Evolutionary conservation across 2,113 vertebrate genomes (phyloP).

Genomic region (Caranx ignobilis): DNA sequence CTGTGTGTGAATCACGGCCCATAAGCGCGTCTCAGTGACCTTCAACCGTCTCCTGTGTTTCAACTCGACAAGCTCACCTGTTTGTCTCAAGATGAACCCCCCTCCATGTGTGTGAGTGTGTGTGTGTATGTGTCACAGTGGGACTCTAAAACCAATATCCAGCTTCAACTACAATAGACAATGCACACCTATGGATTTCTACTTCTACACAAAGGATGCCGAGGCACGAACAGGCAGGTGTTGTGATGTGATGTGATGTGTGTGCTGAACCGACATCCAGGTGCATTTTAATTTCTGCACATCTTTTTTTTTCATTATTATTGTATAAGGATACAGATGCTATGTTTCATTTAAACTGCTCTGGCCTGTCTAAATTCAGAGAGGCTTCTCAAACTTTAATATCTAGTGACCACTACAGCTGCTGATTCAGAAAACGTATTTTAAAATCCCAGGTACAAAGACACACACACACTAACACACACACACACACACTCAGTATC

Average conservation of each 20-base stretch:
- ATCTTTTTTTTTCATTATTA: background rate
- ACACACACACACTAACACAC: slow-evolving; percentile 24
- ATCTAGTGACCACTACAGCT: slow-evolving; percentile 23
- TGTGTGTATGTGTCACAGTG: slow-evolving; percentile 15
- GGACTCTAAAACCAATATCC: slow-evolving; percentile 21
- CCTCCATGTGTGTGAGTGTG: background rate
- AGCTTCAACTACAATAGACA: slow-evolving; percentile 24
- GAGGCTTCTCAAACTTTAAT: slow-evolving; percentile 25
- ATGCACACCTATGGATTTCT: slow-evolving; percentile 11
- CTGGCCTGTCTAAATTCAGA: background rate
- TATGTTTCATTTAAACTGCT: background rate
- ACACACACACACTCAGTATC: slow-evolving; percentile 28
- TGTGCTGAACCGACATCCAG: background rate
- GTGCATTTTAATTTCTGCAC: too few species aligned
- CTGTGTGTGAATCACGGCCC: slow-evolving; percentile 10
- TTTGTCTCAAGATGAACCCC: background rate
- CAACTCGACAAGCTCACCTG: slow-evolving; percentile 20
- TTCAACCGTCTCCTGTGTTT: slow-evolving; percentile 34
- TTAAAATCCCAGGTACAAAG: slow-evolving; percentile 19
- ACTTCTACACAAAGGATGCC: background rate
- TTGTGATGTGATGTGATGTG: background rate
- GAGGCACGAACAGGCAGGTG: background rate
- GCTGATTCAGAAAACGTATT: slow-evolving; percentile 24
- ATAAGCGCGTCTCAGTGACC: slow-evolving; percentile 53
- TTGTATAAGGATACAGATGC: background rate